A percentile compares a stretch with the other conserved stretches of the same genome.
These are phyloP conservation scores for Ooceraea biroi DNA, from an alignment of 1,140 invertebrate species.

Conservation along the genomic window DNA sequence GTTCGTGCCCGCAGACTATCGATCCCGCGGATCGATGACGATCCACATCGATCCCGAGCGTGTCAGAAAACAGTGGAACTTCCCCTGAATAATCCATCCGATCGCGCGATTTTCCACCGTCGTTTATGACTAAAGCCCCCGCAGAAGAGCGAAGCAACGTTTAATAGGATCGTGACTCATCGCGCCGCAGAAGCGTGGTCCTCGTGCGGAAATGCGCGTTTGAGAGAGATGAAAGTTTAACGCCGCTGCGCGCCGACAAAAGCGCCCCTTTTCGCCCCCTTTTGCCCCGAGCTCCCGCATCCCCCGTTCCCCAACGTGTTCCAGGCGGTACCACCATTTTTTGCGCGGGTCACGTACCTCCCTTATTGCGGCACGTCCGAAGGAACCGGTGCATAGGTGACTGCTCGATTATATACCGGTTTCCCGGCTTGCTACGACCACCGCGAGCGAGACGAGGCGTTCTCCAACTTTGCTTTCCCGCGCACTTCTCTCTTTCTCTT, in stretches of 20 bases:
- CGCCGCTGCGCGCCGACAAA: conserved; percentile 63
- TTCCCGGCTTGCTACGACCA: conserved; percentile 37
- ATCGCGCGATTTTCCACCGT: not conserved
- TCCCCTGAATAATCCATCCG: too few relatives aligned
- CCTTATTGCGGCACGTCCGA: conserved; percentile 67
- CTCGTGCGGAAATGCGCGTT: conserved; percentile 48
- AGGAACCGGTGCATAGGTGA: conserved; percentile 70
- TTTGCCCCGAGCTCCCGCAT: not conserved
- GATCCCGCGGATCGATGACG: conserved; percentile 48
- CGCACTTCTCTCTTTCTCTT: conserved; percentile 1
- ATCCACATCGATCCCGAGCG: conserved; percentile 23
- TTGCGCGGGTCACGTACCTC: conserved; percentile 66
- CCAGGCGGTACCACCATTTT: conserved; percentile 17
- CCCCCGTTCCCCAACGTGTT: not conserved
- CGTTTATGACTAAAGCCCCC: conserved; percentile 1
- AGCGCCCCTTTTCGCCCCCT: conserved; percentile 30
- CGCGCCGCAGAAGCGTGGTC: not conserved
- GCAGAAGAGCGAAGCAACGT: conserved; percentile 45
- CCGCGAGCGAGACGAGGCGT: conserved; percentile 50
- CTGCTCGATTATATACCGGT: conserved; percentile 73
- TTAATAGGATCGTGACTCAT: conserved; percentile 51
- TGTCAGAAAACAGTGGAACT: too few relatives aligned
- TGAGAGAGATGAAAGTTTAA: conserved; percentile 61
- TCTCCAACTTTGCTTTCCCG: conserved; percentile 33
- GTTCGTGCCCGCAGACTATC: conserved; percentile 38